phyloP scores from a whole-genome alignment of 2,113 vertebrate species.

The Cyphomyrus discorhynchus region DNA sequence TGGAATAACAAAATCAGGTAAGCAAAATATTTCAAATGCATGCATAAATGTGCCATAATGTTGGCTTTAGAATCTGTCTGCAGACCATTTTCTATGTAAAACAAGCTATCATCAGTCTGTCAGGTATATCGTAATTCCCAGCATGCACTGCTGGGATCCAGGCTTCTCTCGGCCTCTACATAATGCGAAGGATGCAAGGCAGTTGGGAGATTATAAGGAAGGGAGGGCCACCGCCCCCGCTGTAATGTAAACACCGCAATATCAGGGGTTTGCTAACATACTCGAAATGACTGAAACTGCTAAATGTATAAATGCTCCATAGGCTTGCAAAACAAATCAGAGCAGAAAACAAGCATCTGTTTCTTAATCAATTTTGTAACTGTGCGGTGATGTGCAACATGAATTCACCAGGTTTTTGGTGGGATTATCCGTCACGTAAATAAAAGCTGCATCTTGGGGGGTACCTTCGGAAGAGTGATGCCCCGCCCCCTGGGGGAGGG shows the following conservation, averaged over 20 bases:
- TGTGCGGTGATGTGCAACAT: not conserved
- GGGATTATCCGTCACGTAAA: not conserved
- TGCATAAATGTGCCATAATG: not conserved
- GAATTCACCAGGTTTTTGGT: not conserved
- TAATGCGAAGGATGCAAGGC: not conserved
- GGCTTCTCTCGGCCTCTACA: not conserved
- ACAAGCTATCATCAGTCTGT: not conserved
- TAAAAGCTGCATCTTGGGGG: not conserved
- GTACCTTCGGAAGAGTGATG: slow-evolving; percentile 81
- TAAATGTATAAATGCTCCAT: not conserved
- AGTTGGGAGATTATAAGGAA: not conserved
- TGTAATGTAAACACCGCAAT: not conserved
- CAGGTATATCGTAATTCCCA: not conserved
- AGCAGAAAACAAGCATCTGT: not conserved
- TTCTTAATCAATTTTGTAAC: not conserved
- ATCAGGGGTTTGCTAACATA: not conserved
- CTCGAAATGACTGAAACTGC: not conserved
- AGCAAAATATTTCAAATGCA: not conserved
- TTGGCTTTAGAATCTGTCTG: not conserved
- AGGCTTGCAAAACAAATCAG: not conserved
- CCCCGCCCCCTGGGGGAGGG: slow-evolving; percentile 57
- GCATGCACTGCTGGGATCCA: not conserved
- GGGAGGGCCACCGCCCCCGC: not conserved
- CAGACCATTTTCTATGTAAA: not conserved
- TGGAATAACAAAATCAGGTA: not conserved